Conservation (phyloP, 2,888 invertebrate species). For the Leucophenga montana region DNA sequence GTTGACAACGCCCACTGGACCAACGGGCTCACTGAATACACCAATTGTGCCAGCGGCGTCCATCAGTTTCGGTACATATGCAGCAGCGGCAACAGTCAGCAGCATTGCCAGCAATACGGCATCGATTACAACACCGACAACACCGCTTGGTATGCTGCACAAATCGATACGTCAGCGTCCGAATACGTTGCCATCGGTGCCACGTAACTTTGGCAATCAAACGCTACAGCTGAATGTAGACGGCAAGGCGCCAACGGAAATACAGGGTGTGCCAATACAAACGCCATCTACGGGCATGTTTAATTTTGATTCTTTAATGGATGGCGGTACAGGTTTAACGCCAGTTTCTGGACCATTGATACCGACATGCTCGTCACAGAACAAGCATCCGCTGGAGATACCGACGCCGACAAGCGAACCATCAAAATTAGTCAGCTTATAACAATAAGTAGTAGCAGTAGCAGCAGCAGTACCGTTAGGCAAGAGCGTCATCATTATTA, state of each 20-base stretch:
- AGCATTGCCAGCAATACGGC: constrained; percentile 51
- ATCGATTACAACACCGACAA: constrained; percentile 50
- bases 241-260: constrained; percentile 75
- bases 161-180: constrained; percentile 77
- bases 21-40: constrained; percentile 72
- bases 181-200: constrained; percentile 80
- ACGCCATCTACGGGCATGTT: constrained; percentile 91
- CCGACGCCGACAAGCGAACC: constrained; percentile 83
- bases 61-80: constrained; percentile 48
- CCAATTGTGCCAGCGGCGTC: constrained; percentile 69
- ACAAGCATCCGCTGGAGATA: constrained; percentile 81
- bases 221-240: constrained; percentile 51
- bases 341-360: constrained; percentile 84
- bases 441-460: constrained; percentile 74
- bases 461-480: constrained; percentile 27
- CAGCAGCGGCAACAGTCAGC: constrained; percentile 28
- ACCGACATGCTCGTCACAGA: constrained; percentile 82
- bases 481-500: not conserved
- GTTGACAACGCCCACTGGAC: constrained; percentile 64
- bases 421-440: constrained; percentile 88
- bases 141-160: constrained; percentile 49
- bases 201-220: constrained; percentile 76
- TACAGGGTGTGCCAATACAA: constrained; percentile 87
- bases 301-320: constrained; percentile 94
- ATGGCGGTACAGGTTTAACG: constrained; percentile 92